Percentiles rank a stretch among this genome's conserved stretches.
phyloP scores from a whole-genome alignment of 2,888 invertebrate species.

The Balanococcus diminutus region DNA sequence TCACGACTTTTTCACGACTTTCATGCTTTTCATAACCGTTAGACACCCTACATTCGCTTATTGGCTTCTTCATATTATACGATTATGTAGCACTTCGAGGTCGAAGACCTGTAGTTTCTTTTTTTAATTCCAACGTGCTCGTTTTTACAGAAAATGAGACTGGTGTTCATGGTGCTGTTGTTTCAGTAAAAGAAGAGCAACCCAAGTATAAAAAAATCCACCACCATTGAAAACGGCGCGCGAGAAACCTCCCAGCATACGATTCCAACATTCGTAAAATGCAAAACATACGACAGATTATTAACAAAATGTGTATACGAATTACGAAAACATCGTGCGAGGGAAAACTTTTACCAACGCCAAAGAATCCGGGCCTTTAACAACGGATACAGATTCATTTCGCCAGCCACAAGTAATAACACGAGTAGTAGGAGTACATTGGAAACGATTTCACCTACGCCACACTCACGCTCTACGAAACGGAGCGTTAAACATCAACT shows the following conservation, averaged over 20 bases:
- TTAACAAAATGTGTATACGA: background rate
- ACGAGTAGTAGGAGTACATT: background rate
- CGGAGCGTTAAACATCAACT: background rate
- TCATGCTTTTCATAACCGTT: no score
- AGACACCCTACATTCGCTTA: no score
- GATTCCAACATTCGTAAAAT: background rate
- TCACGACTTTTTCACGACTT: no score
- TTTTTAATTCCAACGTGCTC: background rate
- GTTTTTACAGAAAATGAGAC: slow-evolving; percentile 48
- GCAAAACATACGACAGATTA: background rate
- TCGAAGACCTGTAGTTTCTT: background rate
- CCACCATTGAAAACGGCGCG: background rate
- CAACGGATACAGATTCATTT: background rate
- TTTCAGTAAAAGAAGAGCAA: slow-evolving; percentile 34
- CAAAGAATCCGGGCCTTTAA: background rate
- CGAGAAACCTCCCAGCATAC: background rate
- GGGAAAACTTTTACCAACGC: background rate
- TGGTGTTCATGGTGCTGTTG: slow-evolving; percentile 54
- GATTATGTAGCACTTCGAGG: no score
- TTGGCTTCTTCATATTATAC: no score
- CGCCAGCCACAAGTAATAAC: background rate
- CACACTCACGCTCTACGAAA: no score
- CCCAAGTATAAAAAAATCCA: slow-evolving; percentile 10
- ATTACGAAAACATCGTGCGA: background rate
- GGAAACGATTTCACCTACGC: background rate